Percentiles rank a stretch among this genome's conserved stretches.
These are phyloP conservation scores for Eurytemora carolleeae DNA, from an alignment of 1,140 invertebrate genomes.

Conservation along the genomic window DNA sequence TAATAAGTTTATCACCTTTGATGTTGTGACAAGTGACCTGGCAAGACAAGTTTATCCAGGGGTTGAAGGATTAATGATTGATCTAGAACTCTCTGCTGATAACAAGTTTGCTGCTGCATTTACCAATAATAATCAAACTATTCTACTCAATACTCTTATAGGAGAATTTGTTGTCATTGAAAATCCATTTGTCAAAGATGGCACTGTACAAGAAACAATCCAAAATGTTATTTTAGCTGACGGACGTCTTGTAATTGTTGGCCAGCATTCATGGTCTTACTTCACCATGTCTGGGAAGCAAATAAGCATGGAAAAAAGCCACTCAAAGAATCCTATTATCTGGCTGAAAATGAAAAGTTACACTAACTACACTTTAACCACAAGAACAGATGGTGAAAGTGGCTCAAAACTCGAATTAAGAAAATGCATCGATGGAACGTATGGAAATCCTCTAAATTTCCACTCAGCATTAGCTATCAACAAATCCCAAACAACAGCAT, in stretches of 20 bases:
- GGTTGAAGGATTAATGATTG: constrained; percentile 85
- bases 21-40: constrained; percentile 78
- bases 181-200: constrained; percentile 51
- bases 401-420: not conserved
- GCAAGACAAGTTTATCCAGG: constrained; percentile 74
- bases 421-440: constrained; percentile 8
- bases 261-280: constrained; percentile 38
- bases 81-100: constrained; percentile 75
- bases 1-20: constrained; percentile 92
- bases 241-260: constrained; percentile 35
- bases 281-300: constrained; percentile 46
- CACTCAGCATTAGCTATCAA: constrained; percentile 3
- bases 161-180: constrained; percentile 66
- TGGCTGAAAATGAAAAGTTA: not conserved
- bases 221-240: constrained; percentile 52
- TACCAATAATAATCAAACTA: constrained; percentile 84
- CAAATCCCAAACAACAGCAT: constrained; percentile 1
- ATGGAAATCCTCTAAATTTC: constrained; percentile 1
- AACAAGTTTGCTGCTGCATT: constrained; percentile 88
- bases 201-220: no score
- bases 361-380: not conserved
- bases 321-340: not conserved
- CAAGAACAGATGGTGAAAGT: constrained; percentile 2
- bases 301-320: not conserved
- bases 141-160: constrained; percentile 67